phyloP scores from a whole-genome alignment of 2,888 invertebrate species.

The Spilarctia lutea region DNA sequence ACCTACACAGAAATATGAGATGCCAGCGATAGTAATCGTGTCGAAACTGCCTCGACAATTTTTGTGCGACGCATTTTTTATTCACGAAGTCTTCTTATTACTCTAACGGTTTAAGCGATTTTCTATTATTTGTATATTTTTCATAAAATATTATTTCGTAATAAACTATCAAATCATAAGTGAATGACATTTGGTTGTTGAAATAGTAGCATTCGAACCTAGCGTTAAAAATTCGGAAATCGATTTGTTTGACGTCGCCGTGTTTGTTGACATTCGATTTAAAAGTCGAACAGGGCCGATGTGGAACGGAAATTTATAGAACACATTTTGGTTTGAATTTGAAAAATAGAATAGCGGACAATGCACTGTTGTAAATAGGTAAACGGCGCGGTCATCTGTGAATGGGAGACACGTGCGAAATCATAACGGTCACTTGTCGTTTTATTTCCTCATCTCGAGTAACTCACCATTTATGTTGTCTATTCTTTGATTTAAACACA shows the following conservation, averaged over 20 bases:
- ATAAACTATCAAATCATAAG: constrained; percentile 33
- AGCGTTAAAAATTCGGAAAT: constrained; percentile 73
- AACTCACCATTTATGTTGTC: constrained; percentile 31
- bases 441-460: constrained; percentile 35
- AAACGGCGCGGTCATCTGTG: constrained; percentile 59
- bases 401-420: constrained; percentile 65
- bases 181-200: constrained; percentile 52
- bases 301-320: constrained; percentile 69
- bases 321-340: constrained; percentile 65
- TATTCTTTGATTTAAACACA: constrained; percentile 27
- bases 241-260: constrained; percentile 71
- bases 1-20: constrained; percentile 57
- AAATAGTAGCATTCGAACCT: constrained; percentile 54
- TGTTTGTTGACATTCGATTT: constrained; percentile 78
- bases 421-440: constrained; percentile 61
- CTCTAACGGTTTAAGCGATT: constrained; percentile 62
- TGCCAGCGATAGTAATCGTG: constrained; percentile 53
- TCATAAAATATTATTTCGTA: constrained; percentile 45
- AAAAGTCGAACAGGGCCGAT: constrained; percentile 61
- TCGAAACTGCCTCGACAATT: constrained; percentile 63
- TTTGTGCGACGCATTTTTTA: constrained; percentile 63
- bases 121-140: constrained; percentile 35
- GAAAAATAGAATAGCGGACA: constrained; percentile 67
- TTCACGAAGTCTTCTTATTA: constrained; percentile 53
- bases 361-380: constrained; percentile 60